A percentile compares a stretch with the other conserved stretches of the same genome.
Conservation (phyloP, 2,113 vertebrate species). For the Eublepharis macularius region DNA sequence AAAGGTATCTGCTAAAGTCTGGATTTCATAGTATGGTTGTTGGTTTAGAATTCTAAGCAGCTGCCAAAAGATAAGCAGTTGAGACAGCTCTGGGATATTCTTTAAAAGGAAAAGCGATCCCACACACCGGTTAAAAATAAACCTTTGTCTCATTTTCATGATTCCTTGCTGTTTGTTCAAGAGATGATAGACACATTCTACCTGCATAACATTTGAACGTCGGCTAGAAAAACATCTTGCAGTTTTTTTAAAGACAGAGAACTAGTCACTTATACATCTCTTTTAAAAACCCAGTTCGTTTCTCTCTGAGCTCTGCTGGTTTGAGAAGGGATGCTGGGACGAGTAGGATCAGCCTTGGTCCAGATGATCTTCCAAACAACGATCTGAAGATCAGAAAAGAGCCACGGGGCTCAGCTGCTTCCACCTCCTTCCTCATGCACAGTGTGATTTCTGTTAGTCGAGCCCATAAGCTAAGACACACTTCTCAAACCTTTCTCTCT, state of each 20-base stretch:
- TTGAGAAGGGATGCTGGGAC: not conserved
- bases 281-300: constrained; percentile 22
- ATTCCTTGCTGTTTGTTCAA: constrained; percentile 25
- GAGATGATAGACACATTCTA: not conserved
- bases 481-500: no score
- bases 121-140: constrained; percentile 66
- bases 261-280: constrained; percentile 14
- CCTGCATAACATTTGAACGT: not conserved
- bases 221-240: not conserved
- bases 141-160: constrained; percentile 32
- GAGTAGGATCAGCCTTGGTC: not conserved
- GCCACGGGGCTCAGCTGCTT: no score
- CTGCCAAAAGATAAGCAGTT: constrained; percentile 12
- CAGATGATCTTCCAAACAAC: not conserved
- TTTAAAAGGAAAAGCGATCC: constrained; percentile 65
- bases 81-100: not conserved
- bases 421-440: no score
- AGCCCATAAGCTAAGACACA: no score
- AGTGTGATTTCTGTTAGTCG: no score
- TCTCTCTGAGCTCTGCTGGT: not conserved
- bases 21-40: rapidly evolving
- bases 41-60: not conserved
- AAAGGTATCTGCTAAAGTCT: not conserved
- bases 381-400: not conserved
- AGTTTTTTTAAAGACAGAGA: rapidly evolving